A percentile compares a stretch with the other conserved stretches of the same genome.
phyloP scores from a whole-genome alignment of 2,888 invertebrate genomes.

The Polia nebulosa region DNA sequence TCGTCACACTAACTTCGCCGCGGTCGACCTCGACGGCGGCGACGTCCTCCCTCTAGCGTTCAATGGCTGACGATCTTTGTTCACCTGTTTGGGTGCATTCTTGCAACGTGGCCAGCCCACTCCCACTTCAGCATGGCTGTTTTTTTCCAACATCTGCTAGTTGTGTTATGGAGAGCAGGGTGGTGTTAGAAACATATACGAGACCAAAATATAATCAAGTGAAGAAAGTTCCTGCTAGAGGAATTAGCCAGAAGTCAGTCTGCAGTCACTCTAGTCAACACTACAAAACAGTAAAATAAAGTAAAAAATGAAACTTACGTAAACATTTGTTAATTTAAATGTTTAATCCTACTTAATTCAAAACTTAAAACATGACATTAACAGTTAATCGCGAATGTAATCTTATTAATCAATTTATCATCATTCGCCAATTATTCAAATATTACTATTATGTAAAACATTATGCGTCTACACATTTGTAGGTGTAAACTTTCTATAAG shows the following conservation, averaged over 20 bases:
- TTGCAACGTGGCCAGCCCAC: too few relatives aligned
- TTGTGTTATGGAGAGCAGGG: too few relatives aligned
- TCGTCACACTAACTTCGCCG: too few relatives aligned
- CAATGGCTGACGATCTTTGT: too few relatives aligned
- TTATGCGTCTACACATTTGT: background rate
- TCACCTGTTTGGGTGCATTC: too few relatives aligned
- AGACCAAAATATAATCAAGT: background rate
- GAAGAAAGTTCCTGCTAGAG: background rate
- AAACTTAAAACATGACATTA: conserved; percentile 7
- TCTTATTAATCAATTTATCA: conserved; percentile 21
- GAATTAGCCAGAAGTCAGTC: background rate
- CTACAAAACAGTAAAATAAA: background rate
- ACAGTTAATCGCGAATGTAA: conserved; percentile 25
- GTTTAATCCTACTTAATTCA: conserved; percentile 16
- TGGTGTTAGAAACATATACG: too few relatives aligned
- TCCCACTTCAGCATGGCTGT: too few relatives aligned
- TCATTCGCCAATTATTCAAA: conserved; percentile 19
- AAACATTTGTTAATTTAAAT: background rate
- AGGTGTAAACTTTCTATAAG: conserved; percentile 13
- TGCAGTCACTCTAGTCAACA: background rate
- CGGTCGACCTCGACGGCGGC: too few relatives aligned
- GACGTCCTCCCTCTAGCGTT: too few relatives aligned
- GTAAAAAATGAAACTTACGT: background rate
- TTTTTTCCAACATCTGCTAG: too few relatives aligned
- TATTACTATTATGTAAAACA: conserved; percentile 27